Conservation (phyloP, 1,140 invertebrate species). For the Drosophila quadrilineata region DNA sequence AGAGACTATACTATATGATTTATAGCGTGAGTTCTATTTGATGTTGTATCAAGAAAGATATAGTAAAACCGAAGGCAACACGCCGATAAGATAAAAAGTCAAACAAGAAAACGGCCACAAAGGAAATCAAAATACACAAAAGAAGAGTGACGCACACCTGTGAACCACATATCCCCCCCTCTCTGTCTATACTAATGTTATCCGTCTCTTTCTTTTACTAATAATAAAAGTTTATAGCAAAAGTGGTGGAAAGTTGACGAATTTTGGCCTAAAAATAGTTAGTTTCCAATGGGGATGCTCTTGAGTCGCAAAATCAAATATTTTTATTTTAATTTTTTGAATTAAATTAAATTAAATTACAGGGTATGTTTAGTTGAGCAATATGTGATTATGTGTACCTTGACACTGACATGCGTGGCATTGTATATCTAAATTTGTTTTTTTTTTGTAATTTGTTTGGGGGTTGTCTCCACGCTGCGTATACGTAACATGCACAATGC, state of each 20-base stretch:
- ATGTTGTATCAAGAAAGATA: slow-evolving; percentile 59
- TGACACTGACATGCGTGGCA: too few relatives aligned
- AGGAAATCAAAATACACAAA: background rate
- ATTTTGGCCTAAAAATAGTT: slow-evolving; percentile 14
- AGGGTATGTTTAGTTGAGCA: background rate
- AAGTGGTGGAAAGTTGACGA: slow-evolving; percentile 15
- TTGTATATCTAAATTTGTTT: too few relatives aligned
- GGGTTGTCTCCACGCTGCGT: too few relatives aligned
- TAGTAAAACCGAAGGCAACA: background rate
- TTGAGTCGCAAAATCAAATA: too few relatives aligned
- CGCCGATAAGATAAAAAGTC: slow-evolving; percentile 61
- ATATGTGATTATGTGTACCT: background rate
- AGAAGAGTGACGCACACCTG: too few relatives aligned
- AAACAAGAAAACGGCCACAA: background rate
- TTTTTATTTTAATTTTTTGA: too few relatives aligned
- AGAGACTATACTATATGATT: slow-evolving; percentile 46
- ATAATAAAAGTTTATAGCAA: too few relatives aligned
- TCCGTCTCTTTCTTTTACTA: too few relatives aligned
- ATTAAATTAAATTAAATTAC: background rate
- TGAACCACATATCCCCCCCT: too few relatives aligned
- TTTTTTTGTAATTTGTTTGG: too few relatives aligned
- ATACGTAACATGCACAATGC: slow-evolving; percentile 50
- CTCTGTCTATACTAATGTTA: slow-evolving; percentile 26
- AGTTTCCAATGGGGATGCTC: slow-evolving; percentile 20
- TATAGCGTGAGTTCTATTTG: slow-evolving; percentile 57